Evolutionary conservation across 2,113 vertebrate species (phyloP).

Genomic region (Helogale parvula): DNA sequence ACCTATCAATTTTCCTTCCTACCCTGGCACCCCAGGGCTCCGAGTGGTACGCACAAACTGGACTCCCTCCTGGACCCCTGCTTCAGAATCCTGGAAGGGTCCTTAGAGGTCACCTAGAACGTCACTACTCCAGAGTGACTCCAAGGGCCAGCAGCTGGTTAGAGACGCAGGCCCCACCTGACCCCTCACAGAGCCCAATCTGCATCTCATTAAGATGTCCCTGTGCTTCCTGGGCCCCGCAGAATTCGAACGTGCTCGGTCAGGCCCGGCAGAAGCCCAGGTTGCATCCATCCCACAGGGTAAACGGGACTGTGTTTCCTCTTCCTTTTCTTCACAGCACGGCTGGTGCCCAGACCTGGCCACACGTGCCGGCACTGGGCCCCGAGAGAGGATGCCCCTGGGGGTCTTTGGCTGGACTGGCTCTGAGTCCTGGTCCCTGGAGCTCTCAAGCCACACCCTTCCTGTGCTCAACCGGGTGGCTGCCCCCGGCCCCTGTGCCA

Average conservation of each 20-base stretch:
- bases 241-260: fast-evolving
- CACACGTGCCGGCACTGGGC: background rate
- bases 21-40: background rate
- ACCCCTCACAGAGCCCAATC: background rate
- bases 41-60: background rate
- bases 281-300: fast-evolving
- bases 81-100: background rate
- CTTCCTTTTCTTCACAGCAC: background rate
- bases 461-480: background rate
- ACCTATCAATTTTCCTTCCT: background rate
- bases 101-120: background rate
- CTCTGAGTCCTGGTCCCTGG: background rate
- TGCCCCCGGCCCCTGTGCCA: background rate
- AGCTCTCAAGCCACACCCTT: background rate
- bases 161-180: background rate
- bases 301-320: fast-evolving
- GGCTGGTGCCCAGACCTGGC: background rate
- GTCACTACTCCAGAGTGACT: background rate
- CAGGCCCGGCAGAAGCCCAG: background rate
- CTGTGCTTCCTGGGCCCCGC: background rate
- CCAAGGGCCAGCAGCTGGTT: background rate
- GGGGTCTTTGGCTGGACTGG: background rate
- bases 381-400: background rate
- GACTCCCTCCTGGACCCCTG: background rate
- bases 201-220: background rate